Percentiles rank a stretch among this genome's conserved stretches.
Evolutionary conservation across 2,113 vertebrate species (phyloP).

Genomic region (Odobenus rosmarus): DNA sequence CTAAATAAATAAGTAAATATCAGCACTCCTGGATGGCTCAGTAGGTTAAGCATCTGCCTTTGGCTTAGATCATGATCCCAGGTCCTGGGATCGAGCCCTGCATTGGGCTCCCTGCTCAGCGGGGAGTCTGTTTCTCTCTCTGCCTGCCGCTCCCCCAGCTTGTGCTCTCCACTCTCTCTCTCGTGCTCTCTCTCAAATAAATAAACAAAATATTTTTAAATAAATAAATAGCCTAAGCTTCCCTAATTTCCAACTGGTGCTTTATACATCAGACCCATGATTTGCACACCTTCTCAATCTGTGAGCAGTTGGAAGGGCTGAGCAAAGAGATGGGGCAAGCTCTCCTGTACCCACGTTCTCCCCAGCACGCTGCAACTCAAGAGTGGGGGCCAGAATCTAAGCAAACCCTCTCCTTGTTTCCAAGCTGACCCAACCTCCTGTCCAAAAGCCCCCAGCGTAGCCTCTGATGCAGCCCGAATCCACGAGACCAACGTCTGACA

Average conservation of each 20-base stretch:
- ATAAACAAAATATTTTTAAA: background rate
- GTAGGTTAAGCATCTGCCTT: background rate
- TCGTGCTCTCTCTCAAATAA: background rate
- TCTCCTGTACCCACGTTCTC: rapidly evolving
- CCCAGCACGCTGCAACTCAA: too few relatives aligned
- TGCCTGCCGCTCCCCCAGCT: background rate
- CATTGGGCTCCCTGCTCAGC: background rate
- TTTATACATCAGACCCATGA: background rate
- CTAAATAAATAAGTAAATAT: background rate
- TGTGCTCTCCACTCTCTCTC: background rate
- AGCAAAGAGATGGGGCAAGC: background rate
- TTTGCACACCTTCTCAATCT: background rate
- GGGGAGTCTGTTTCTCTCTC: background rate
- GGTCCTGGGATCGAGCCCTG: background rate
- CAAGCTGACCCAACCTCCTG: background rate
- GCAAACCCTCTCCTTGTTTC: background rate
- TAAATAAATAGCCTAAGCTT: too few relatives aligned
- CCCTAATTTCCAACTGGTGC: background rate
- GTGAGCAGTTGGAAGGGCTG: background rate
- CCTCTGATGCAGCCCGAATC: background rate
- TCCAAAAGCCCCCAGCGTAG: background rate
- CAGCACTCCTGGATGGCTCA: background rate
- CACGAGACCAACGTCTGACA: background rate
- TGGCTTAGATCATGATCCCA: background rate
- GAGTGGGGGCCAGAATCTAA: background rate